These are phyloP conservation scores for Theodoxus fluviatilis DNA, from an alignment of 2,888 invertebrate species.

Conservation along the genomic window DNA sequence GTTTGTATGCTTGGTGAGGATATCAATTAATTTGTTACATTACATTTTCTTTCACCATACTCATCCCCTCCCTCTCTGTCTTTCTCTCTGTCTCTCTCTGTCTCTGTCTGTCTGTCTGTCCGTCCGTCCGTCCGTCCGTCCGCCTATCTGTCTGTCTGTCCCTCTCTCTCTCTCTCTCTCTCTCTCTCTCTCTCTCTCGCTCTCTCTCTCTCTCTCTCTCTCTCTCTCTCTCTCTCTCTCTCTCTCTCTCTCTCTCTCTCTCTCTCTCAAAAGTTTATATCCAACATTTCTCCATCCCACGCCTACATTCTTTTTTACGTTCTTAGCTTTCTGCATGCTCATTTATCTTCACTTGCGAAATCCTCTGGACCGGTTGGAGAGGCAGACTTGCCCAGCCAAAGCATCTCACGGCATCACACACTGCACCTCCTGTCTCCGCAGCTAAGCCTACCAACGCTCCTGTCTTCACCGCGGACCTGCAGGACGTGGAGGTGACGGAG, in stretches of 20 bases:
- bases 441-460: slow-evolving; percentile 33
- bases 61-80: too few relatives aligned
- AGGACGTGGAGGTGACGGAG: slow-evolving; percentile 43
- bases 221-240: too few relatives aligned
- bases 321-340: neutral
- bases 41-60: too few relatives aligned
- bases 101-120: neutral
- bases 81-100: neutral
- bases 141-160: neutral
- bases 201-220: too few relatives aligned
- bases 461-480: slow-evolving; percentile 37
- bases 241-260: too few relatives aligned
- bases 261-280: too few relatives aligned
- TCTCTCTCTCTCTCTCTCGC: too few relatives aligned
- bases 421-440: slow-evolving; percentile 4
- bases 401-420: neutral
- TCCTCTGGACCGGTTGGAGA: neutral
- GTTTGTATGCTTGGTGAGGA: too few relatives aligned
- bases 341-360: neutral
- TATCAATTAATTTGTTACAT: too few relatives aligned
- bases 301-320: too few relatives aligned
- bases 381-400: neutral
- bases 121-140: too few relatives aligned
- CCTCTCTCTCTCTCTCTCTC: neutral
- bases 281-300: too few relatives aligned